Base-by-base conservation (phyloP, 2,888 invertebrate species). In the Pyrocoelia pectoralis region DNA sequence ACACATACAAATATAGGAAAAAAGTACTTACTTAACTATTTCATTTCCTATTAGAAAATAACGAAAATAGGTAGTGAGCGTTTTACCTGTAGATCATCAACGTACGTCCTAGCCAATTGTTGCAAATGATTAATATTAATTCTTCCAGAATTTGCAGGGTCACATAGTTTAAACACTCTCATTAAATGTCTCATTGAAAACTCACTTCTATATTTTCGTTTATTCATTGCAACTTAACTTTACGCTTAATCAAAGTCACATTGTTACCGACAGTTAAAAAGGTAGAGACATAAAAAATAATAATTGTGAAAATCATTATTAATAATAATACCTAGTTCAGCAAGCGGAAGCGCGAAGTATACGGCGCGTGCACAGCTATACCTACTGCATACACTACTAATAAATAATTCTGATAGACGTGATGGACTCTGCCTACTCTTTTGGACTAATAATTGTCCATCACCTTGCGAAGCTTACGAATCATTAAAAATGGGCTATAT, bases 121-220 rank as follows among this genome's bases (percentile, higher is more conserved):
- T 76, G 72, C 50, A 80, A 69, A 63, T 78, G 73, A 59, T 78
- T 74, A 56, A 79, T 68, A 33, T 74, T 74, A 41, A 80, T 76
- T 58, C 73, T 65, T 3, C 80, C 80, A 2, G 74, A 76, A 17
- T 72, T 71, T n/a, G 73, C 72, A 3, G 79, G 79, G 69, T 80
- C 79, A 63, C 80, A 80, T 48, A 79, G 66, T 40, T 72, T 69
- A 64, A 80, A 79, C 61, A 80, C 79, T 50, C 72, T 76, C 58
- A 77, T 71, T 65, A 80, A 70, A 51, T 80, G 77, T 57, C 72
- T 71, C 68, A 71, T 68, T 1, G 76, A 73, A 33, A 63, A 46
- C 8, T 46, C 17, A 10, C 17, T 46, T n/a, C n/a, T n/a, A 9
- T 17, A 15, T 2, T 17, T 15, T 15, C 18, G 3, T 46, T 46